A percentile compares a stretch with the other conserved stretches of the same genome.
These are phyloP conservation scores for Myotis davidii DNA, from an alignment of 2,113 vertebrate species.

Conservation along the genomic window DNA sequence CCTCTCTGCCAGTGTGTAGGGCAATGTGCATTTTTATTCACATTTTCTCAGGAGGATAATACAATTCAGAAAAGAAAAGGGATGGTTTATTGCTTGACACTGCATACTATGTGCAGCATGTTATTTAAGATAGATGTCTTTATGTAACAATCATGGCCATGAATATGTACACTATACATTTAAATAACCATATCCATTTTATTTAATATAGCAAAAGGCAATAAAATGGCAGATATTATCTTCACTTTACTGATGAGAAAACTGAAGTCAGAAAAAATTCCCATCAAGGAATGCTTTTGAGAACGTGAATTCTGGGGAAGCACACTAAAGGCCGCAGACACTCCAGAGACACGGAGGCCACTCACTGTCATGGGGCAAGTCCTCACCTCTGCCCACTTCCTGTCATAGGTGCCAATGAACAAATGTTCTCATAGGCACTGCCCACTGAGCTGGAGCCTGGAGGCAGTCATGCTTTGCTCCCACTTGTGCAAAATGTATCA, in stretches of 20 bases:
- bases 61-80: background rate
- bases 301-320: background rate
- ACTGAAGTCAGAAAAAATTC: background rate
- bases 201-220: background rate
- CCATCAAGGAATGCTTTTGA: background rate
- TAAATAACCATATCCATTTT: background rate
- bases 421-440: background rate
- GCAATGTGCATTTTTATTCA: background rate
- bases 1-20: background rate
- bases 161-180: background rate
- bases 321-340: background rate
- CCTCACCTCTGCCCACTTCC: background rate
- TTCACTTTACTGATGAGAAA: background rate
- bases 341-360: background rate
- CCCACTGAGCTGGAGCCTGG: background rate
- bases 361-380: fast-evolving
- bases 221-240: background rate
- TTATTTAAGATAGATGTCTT: background rate
- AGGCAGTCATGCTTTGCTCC: background rate
- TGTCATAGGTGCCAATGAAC: background rate
- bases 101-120: background rate
- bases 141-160: background rate
- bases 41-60: background rate
- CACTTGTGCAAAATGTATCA: background rate
- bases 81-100: background rate